Conservation (phyloP, 2,797 vertebrate species). For the Xiphorhynchus erythropygius region DNA sequence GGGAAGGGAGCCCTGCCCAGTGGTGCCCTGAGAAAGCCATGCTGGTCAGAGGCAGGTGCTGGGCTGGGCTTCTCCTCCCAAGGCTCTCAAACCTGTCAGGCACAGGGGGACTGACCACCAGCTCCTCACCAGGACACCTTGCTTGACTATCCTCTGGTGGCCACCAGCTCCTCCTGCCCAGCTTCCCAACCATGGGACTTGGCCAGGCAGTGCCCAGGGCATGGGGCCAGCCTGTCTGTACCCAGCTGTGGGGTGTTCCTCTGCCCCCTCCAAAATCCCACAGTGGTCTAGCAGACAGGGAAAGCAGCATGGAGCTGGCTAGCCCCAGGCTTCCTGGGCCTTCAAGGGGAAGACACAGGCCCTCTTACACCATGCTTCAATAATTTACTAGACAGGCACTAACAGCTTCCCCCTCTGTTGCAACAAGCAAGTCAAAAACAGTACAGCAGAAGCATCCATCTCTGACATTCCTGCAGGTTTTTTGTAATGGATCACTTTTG, state of each 20-base stretch:
- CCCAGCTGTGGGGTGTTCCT: not conserved
- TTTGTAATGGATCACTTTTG: slow-evolving; percentile 65
- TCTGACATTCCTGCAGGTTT: slow-evolving; percentile 71
- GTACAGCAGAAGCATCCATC: slow-evolving; percentile 59
- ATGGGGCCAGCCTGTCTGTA: too few species aligned
- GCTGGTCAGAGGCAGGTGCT: not conserved
- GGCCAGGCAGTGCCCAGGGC: not conserved
- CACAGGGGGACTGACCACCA: not conserved
- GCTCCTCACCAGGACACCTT: not conserved
- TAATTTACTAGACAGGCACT: slow-evolving; percentile 65
- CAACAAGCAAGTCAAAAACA: slow-evolving; percentile 60
- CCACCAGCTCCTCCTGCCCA: not conserved
- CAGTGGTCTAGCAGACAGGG: not conserved
- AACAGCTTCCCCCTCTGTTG: slow-evolving; percentile 67
- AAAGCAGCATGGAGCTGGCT: not conserved
- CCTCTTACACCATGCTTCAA: slow-evolving; percentile 63
- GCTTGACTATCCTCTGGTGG: not conserved
- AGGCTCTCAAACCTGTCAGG: rapidly evolving
- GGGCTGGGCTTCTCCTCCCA: not conserved
- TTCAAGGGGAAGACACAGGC: slow-evolving; percentile 29
- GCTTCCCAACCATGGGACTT: rapidly evolving
- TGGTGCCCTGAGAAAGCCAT: not conserved
- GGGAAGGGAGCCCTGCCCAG: not conserved
- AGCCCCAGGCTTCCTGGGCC: slow-evolving; percentile 45
- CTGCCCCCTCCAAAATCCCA: not conserved